Base-by-base conservation (phyloP, 2,797 vertebrate genomes). In the Remorina albescens region DNA sequence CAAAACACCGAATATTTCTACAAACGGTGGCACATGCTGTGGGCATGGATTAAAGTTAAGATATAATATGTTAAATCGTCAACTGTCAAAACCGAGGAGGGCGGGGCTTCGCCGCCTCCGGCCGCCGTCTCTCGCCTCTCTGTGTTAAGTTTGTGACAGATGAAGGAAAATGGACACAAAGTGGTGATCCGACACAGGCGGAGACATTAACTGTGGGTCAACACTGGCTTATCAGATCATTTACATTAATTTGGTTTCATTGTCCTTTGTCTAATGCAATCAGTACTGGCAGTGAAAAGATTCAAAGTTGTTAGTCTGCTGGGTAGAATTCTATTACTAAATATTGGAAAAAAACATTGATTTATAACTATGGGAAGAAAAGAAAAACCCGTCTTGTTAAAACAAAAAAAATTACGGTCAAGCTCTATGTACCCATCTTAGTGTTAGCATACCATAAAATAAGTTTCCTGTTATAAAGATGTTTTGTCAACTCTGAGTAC, bases 71-170 rank as follows among this genome's bases (percentile, higher is more conserved):
- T n/a, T n/a, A n/a, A n/a, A n/a, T n/a, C n/a, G 36, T 21, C 12
- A 37, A 50, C 76, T 78, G 76, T 74, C 69, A 80, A 1, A n/a
- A 42, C 6, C 6, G 60, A 36, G 18, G 54, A 18, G 62, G 71
- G 59, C 1, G 53, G 66, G 47, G 44, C 67, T 34, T 58, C 34
- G 1, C 6, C 16, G 23, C 13, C 11, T 11, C 0, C 9, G n/a
- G n/a, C n/a, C n/a, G n/a, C n/a, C n/a, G n/a, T n/a, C n/a, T n/a
- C n/a, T n/a, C n/a, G n/a, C n/a, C n/a, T n/a, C n/a, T n/a, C 0
- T n/a, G 42, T n/a, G n/a, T 8, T 3, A n/a, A 46, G 8, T n/a
- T 21, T n/a, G 42, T n/a, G 42, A n/a, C 19, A n/a, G 42, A 8
- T 46, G 12, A 46, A 21, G n/a, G 21, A 10, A 18, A 18, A 18